Conservation (phyloP, 2,888 invertebrate species). For the Apamea anceps region DNA sequence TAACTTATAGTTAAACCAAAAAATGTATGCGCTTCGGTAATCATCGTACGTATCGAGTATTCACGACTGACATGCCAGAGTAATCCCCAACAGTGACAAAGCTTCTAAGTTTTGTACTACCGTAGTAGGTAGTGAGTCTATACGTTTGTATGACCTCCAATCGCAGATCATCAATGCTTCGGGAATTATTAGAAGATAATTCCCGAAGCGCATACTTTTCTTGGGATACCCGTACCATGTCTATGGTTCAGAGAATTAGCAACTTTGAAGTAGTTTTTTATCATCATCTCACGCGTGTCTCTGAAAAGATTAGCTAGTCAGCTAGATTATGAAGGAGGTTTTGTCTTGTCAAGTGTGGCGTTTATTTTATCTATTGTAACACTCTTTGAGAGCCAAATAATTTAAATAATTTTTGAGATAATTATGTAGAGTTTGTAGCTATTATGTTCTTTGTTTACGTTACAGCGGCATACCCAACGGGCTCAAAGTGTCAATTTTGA, state of each 20-base stretch:
- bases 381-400: not conserved
- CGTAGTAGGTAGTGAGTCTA: not conserved
- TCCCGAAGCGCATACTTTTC: not conserved
- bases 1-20: slow-evolving; percentile 53
- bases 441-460: slow-evolving; percentile 37
- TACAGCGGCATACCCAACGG: slow-evolving; percentile 81
- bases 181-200: too few relatives aligned
- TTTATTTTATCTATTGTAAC: not conserved
- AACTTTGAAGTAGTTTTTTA: not conserved
- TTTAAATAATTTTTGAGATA: not conserved
- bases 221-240: not conserved
- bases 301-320: not conserved
- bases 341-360: not conserved
- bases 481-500: slow-evolving; percentile 83
- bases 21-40: not conserved
- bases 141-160: not conserved
- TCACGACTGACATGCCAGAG: not conserved
- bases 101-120: not conserved
- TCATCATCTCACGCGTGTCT: not conserved
- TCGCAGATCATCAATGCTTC: not conserved
- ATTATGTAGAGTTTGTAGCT: not conserved
- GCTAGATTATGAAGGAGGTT: not conserved
- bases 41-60: not conserved
- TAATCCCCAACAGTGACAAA: too few relatives aligned
- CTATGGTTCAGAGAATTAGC: not conserved